These are phyloP conservation scores for Picus viridis DNA, from an alignment of 2,797 vertebrate species.

Conservation along the genomic window DNA sequence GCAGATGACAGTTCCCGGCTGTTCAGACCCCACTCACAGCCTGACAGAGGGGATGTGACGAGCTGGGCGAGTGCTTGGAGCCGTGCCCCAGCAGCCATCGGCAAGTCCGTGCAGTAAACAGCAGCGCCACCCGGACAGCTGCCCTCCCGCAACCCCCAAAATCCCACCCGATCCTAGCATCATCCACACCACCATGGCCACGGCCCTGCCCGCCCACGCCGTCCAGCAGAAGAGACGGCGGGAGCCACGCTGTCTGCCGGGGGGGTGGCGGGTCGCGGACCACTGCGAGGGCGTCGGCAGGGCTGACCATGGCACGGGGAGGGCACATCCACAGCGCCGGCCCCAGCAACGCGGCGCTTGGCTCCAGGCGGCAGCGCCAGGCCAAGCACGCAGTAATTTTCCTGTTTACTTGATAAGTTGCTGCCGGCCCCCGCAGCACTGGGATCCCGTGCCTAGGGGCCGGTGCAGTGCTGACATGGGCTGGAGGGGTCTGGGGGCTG, in stretches of 20 bases:
- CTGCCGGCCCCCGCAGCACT: background rate
- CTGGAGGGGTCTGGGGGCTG: background rate
- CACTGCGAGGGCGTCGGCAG: accelerated
- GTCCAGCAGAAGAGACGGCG: accelerated
- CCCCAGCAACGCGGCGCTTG: background rate
- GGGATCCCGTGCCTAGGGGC: background rate
- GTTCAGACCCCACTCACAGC: accelerated
- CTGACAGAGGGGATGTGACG: accelerated
- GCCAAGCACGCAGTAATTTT: slow-evolving; percentile 16
- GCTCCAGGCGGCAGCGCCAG: background rate
- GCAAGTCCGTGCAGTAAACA: background rate
- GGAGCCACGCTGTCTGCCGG: background rate
- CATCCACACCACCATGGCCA: accelerated
- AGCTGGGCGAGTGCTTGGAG: accelerated
- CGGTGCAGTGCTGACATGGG: accelerated
- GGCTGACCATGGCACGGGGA: accelerated
- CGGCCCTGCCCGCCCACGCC: background rate
- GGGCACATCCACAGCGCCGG: background rate
- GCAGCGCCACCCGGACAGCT: accelerated
- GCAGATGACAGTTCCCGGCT: accelerated
- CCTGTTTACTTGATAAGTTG: slow-evolving; percentile 13
- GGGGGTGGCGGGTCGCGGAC: accelerated
- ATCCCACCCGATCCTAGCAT: background rate
- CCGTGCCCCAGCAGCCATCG: accelerated
- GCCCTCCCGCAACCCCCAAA: accelerated